A percentile compares a stretch with the other conserved stretches of the same genome.
Conservation (phyloP, 2,888 invertebrate genomes). For the Drosophila macrothrix region DNA sequence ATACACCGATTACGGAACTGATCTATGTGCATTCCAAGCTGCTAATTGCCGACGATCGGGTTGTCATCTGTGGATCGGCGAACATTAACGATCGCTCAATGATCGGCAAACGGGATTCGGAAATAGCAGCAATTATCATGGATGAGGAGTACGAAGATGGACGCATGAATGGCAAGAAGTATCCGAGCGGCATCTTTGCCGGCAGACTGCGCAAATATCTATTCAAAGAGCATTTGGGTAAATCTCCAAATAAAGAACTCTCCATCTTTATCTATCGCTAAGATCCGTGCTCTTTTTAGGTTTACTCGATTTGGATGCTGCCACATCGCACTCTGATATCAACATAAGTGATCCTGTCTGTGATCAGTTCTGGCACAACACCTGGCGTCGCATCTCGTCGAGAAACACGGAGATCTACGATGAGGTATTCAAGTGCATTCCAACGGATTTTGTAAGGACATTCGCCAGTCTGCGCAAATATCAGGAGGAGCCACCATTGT, state of each 20-base stretch:
- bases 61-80: slow-evolving; percentile 97
- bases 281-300: slow-evolving; percentile 65
- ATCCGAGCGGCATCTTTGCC: slow-evolving; percentile 94
- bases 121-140: slow-evolving; percentile 95
- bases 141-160: slow-evolving; percentile 93
- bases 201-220: slow-evolving; percentile 93
- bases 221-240: slow-evolving; percentile 96
- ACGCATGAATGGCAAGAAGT: slow-evolving; percentile 92
- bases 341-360: slow-evolving; percentile 92
- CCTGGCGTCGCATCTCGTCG: slow-evolving; percentile 93
- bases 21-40: slow-evolving; percentile 99
- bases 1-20: slow-evolving; percentile 94
- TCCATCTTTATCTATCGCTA: background rate
- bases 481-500: slow-evolving; percentile 90
- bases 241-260: background rate
- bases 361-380: slow-evolving; percentile 92
- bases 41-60: slow-evolving; percentile 96
- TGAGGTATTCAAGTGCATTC: slow-evolving; percentile 96
- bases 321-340: slow-evolving; percentile 83
- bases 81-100: slow-evolving; percentile 99
- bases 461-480: slow-evolving; percentile 92
- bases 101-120: slow-evolving; percentile 97
- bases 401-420: slow-evolving; percentile 96
- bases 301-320: slow-evolving; percentile 85
- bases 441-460: slow-evolving; percentile 92